phyloP scores from a whole-genome alignment of 2,797 vertebrate species.

The Meriones psammophilus region DNA sequence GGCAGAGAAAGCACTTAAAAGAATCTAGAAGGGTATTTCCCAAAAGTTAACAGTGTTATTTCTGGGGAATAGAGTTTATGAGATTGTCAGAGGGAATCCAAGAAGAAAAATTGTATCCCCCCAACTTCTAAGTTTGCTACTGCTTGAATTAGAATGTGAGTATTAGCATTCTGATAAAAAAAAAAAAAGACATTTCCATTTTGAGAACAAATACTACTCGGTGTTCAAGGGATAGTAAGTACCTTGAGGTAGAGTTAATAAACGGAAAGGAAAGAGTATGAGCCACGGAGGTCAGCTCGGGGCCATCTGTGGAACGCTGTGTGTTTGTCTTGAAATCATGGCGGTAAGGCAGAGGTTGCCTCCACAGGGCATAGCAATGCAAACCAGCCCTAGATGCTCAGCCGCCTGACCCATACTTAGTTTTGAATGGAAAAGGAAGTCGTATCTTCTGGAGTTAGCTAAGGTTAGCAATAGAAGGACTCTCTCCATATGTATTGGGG shows the following conservation, averaged over 20 bases:
- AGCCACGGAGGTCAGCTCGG: not conserved
- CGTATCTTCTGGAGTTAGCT: not conserved
- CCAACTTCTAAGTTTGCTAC: not conserved
- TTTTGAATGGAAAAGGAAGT: not conserved
- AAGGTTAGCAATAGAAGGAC: not conserved
- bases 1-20: not conserved
- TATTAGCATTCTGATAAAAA: conserved; percentile 32
- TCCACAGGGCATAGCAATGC: not conserved
- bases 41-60: conserved; percentile 7
- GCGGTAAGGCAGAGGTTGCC: not conserved
- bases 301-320: not conserved
- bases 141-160: not conserved
- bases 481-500: not conserved
- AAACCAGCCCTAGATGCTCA: not conserved
- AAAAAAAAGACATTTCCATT: conserved; percentile 16
- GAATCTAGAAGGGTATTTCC: conserved; percentile 28
- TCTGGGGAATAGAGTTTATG: not conserved
- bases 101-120: conserved; percentile 39
- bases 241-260: not conserved
- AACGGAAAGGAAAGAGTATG: not conserved
- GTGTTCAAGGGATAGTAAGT: not conserved
- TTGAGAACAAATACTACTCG: not conserved
- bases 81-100: not conserved
- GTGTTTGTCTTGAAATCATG: not conserved
- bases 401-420: not conserved